Conservation (phyloP, 2,113 vertebrate species). For the Albula goreensis region DNA sequence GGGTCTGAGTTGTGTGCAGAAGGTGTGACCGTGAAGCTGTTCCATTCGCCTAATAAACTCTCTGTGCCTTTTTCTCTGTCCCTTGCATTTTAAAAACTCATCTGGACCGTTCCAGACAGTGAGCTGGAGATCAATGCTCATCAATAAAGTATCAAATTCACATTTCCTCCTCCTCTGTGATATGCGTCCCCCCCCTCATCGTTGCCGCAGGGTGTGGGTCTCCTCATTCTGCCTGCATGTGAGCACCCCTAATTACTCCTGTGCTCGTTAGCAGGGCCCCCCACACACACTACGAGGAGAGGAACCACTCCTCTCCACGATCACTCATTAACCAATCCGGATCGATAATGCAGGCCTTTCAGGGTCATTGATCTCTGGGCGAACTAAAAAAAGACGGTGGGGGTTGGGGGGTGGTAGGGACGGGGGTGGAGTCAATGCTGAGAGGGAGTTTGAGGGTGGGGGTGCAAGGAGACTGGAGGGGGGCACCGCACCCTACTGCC, state of each 20-base stretch:
- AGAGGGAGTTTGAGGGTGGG: not conserved
- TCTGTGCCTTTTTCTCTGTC: not conserved
- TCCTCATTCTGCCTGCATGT: too few relatives aligned
- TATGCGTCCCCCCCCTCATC: not conserved
- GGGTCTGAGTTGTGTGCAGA: too few relatives aligned
- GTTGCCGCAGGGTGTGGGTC: too few relatives aligned
- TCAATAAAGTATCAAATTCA: not conserved
- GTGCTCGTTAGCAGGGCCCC: not conserved
- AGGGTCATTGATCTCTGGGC: not conserved
- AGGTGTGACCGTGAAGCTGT: not conserved
- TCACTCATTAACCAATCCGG: not conserved
- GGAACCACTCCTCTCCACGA: not conserved
- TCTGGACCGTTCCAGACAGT: not conserved
- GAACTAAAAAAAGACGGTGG: not conserved
- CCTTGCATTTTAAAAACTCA: not conserved
- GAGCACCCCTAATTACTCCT: not conserved
- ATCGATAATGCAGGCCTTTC: not conserved
- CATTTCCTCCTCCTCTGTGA: not conserved
- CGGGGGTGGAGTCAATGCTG: too few relatives aligned
- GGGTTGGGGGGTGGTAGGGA: not conserved
- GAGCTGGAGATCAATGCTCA: not conserved
- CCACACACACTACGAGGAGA: not conserved
- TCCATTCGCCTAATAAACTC: not conserved
- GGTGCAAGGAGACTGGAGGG: not conserved
- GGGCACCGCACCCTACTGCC: too few relatives aligned